These are phyloP conservation scores for Sarcophaga peregrina DNA, from an alignment of 1,140 invertebrate genomes.

Conservation along the genomic window DNA sequence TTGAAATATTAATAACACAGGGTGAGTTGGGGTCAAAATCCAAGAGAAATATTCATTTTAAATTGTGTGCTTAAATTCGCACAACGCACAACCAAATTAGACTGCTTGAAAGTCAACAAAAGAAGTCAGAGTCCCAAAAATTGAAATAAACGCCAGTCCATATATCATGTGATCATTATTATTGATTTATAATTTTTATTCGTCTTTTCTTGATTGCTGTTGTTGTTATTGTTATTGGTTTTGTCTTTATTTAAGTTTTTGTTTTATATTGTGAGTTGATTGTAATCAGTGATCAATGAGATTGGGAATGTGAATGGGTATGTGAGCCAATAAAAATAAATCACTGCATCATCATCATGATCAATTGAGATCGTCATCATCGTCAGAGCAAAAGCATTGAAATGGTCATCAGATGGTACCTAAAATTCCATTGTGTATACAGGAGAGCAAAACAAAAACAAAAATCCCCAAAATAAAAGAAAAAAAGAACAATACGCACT, in stretches of 20 bases:
- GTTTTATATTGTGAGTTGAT: neutral
- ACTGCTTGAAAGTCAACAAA: neutral
- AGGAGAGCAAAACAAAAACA: too few species aligned
- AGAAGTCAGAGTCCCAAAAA: neutral
- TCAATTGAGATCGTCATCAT: constrained; percentile 13
- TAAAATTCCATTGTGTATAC: constrained; percentile 19
- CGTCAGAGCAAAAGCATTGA: neutral
- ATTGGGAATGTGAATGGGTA: neutral
- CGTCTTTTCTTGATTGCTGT: neutral
- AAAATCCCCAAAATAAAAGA: too few species aligned
- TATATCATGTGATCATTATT: constrained; percentile 25
- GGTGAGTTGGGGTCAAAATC: neutral
- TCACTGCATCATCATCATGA: constrained; percentile 24
- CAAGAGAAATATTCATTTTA: neutral
- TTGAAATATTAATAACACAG: neutral
- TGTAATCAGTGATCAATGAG: constrained; percentile 20
- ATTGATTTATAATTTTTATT: neutral
- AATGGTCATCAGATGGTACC: constrained; percentile 2
- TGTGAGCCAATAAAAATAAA: constrained; percentile 24
- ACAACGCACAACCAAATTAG: neutral
- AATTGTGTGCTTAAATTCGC: neutral
- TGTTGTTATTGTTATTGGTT: too few species aligned
- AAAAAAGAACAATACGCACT: constrained; percentile 8
- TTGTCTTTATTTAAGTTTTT: too few species aligned
- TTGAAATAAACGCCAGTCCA: constrained; percentile 21